Evolutionary conservation across 2,797 vertebrate genomes (phyloP).

Genomic region (Cheirogaleus major): DNA sequence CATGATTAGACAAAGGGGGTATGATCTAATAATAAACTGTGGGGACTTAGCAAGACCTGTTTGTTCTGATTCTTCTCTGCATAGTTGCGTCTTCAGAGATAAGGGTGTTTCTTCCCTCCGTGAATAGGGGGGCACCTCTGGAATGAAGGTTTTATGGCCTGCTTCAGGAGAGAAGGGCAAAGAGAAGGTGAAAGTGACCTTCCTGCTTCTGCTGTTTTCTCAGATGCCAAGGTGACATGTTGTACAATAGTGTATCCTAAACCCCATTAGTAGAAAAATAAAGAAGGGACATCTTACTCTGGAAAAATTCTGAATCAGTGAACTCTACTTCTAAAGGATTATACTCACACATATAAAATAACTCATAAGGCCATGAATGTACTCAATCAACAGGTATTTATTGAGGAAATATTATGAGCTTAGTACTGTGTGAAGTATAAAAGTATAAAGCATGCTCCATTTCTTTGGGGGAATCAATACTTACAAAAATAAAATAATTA

Average conservation of each 20-base stretch:
- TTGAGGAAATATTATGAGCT: not conserved
- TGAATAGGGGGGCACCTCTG: not conserved
- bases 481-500: conserved; percentile 5
- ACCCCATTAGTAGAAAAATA: not conserved
- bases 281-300: not conserved
- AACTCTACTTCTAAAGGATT: not conserved
- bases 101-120: not conserved
- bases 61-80: not conserved
- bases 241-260: not conserved
- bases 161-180: not conserved
- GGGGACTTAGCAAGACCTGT: not conserved
- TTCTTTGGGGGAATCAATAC: conserved; percentile 5
- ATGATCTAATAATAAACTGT: not conserved
- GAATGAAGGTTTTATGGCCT: not conserved
- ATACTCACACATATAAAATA: conserved; percentile 1
- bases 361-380: not conserved
- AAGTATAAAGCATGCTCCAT: not conserved
- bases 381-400: not conserved
- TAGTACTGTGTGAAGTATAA: not conserved
- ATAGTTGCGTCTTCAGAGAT: not conserved
- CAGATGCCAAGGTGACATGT: not conserved
- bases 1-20: not conserved
- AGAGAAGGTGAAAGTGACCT: not conserved
- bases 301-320: not conserved
- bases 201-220: not conserved